Evolutionary conservation across 2,797 vertebrate genomes (phyloP).

Genomic region (Mallotus villosus): DNA sequence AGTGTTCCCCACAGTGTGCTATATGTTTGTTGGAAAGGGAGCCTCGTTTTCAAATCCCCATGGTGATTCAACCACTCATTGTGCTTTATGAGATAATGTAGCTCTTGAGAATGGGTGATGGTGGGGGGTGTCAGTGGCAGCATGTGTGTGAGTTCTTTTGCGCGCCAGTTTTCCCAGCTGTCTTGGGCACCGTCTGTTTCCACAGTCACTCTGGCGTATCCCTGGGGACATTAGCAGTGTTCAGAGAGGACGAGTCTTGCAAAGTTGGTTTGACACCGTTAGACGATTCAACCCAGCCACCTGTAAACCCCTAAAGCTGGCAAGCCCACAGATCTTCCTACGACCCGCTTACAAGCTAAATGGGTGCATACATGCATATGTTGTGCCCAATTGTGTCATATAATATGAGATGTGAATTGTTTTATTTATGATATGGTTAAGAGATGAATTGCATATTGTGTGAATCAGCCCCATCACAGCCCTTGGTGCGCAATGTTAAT

Average conservation of each 20-base stretch:
- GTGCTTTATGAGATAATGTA: background rate
- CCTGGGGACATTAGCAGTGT: slow-evolving; percentile 26
- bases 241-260: too few species aligned
- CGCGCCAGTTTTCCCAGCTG: slow-evolving; percentile 52
- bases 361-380: slow-evolving; percentile 4
- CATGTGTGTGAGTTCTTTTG: slow-evolving; percentile 25
- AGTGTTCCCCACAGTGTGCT: background rate
- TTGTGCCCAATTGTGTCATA: slow-evolving; percentile 8
- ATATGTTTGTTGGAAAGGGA: background rate
- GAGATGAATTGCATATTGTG: background rate
- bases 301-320: too few species aligned
- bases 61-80: background rate
- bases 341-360: background rate
- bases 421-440: background rate
- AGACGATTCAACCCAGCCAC: too few species aligned
- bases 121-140: background rate
- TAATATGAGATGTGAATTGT: background rate
- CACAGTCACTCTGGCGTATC: slow-evolving; percentile 42
- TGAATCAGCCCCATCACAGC: background rate
- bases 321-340: background rate
- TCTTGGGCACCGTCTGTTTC: slow-evolving; percentile 30
- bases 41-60: background rate
- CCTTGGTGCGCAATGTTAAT: background rate
- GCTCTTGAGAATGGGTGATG: background rate
- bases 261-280: too few species aligned